Base-by-base conservation (phyloP, 2,888 invertebrate species). In the Boloria euphrosyne region DNA sequence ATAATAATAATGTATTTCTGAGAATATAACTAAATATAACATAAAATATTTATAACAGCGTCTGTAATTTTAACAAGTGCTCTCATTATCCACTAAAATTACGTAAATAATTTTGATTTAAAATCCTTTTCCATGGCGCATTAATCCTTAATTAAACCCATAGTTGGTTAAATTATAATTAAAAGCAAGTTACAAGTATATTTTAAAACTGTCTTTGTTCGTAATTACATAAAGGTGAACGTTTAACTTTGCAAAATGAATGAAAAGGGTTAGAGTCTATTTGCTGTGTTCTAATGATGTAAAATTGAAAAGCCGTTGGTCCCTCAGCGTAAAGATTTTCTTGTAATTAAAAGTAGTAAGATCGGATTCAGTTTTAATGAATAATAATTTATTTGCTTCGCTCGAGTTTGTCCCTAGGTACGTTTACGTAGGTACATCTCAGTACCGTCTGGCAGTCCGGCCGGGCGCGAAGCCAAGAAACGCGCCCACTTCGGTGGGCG, bases 201-300 rank as follows among this genome's bases (percentile, higher is more conserved):
- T 57, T 16, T 46, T 46, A 55, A 46, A 46, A 22, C 22, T 57
- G 59, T 14, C 59, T 59, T 59, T 50, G 49, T 50, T 47, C 47
- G 49, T 50, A 59, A 59, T 59, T 59, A 50, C 47, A 59, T 59
- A 59, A 50, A 59, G 59, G 47, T 59, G 49, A 6, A 14, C 59
- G 49, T 57, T 57, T 57, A 46, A 57, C 44, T 46, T 22, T 46
- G 46, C 22, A 16, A 46, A 57, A 57, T 46, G 57, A 57, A 57
- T 57, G 18, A 57, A 57, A 57, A 57, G 4, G 57, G 57, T 57
- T 46, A 57, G 57, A 57, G 57, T 10, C 44, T 27, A 27, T 46
- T 46, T 46, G 22, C 13, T 46, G 46, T n/a, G 27, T 46, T 57
- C 22, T 57, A 57, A 57, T 57, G 44, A 57, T 46, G 57, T 57